Evolutionary conservation across 2,888 invertebrate genomes (phyloP).

Genomic region (Aspidiotus destructor): DNA sequence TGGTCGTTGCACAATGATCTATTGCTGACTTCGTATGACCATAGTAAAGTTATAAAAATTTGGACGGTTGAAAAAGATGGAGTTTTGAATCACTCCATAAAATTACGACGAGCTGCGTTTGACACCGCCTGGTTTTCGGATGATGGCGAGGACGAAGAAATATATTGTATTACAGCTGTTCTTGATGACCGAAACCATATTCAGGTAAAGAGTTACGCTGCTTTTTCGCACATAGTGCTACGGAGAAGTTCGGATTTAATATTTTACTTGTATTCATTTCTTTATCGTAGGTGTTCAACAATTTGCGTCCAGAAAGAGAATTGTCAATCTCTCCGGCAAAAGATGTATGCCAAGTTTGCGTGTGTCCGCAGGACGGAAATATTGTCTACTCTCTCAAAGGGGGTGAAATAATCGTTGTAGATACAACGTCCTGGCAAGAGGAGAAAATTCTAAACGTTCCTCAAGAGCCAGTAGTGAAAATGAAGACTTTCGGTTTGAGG

Average conservation of each 20-base stretch:
- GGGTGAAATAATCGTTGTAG: background rate
- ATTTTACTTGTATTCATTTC: background rate
- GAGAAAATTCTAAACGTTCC: no score
- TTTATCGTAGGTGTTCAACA: slow-evolving; percentile 10
- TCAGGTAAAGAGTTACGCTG: background rate
- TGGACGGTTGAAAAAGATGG: slow-evolving; percentile 8
- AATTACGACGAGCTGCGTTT: slow-evolving; percentile 10
- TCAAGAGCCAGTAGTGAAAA: no score
- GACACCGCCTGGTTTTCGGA: slow-evolving; percentile 18
- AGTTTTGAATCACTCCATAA: background rate
- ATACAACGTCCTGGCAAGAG: no score
- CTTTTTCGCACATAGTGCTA: no score
- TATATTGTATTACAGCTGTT: slow-evolving; percentile 7
- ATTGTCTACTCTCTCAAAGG: slow-evolving; percentile 11
- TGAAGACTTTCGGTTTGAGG: no score
- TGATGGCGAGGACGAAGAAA: slow-evolving; percentile 8
- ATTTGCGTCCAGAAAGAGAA: background rate
- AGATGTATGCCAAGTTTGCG: slow-evolving; percentile 9
- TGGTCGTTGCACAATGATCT: slow-evolving; percentile 13
- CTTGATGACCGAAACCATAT: slow-evolving; percentile 10
- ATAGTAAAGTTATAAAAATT: slow-evolving; percentile 7
- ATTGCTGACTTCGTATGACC: slow-evolving; percentile 19
- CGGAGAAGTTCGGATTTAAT: no score
- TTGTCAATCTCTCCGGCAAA: background rate
- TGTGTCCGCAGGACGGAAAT: slow-evolving; percentile 13